Conservation (phyloP, 2,888 invertebrate genomes). For the Pseudococcus longispinus region DNA sequence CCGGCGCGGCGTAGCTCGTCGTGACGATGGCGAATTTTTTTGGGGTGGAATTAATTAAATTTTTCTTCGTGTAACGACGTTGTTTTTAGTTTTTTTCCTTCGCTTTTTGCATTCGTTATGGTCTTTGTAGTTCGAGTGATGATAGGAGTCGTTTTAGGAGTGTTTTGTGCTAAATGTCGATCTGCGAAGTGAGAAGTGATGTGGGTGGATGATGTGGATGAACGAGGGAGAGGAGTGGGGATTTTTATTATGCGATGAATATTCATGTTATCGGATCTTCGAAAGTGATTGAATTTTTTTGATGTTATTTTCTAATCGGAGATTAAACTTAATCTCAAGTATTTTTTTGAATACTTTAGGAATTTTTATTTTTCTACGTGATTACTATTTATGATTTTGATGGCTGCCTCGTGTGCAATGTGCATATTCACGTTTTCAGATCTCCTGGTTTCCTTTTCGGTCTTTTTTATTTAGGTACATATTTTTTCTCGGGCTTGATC, state of each 20-base stretch:
- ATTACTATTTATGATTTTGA: too few species aligned
- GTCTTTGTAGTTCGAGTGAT: background rate
- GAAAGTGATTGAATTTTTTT: background rate
- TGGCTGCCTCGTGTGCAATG: too few species aligned
- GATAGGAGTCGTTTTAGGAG: background rate
- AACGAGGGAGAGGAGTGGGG: background rate
- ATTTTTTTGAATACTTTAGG: background rate
- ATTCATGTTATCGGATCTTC: background rate
- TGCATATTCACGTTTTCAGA: too few species aligned
- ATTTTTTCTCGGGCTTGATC: too few species aligned
- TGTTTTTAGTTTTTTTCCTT: background rate
- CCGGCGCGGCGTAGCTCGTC: background rate
- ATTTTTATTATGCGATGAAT: background rate
- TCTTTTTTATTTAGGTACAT: too few species aligned
- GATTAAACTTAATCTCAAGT: background rate
- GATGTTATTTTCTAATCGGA: background rate
- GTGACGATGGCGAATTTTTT: slow-evolving; percentile 11
- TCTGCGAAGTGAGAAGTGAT: too few species aligned
- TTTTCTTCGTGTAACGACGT: background rate
- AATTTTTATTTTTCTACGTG: too few species aligned
- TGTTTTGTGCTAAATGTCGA: background rate
- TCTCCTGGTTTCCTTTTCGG: too few species aligned
- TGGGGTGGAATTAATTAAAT: slow-evolving; percentile 20
- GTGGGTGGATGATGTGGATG: background rate
- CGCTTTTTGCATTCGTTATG: background rate